Evolutionary conservation across 1,140 invertebrate species (phyloP), one percentile per base, ranked within the genome.

Genomic region (Mya arenaria): DNA sequence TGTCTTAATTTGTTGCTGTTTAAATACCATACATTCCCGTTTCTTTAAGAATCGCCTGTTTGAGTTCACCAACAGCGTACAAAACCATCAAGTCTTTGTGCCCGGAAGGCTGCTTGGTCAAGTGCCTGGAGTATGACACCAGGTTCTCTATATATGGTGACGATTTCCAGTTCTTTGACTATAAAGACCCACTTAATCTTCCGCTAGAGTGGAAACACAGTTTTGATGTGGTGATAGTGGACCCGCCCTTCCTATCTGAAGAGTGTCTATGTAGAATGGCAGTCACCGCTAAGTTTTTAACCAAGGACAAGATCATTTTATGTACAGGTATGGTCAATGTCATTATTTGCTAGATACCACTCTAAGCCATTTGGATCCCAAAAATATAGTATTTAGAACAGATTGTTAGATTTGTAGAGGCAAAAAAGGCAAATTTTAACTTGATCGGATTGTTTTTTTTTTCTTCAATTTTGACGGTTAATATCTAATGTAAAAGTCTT

Each of bases 211-310:
- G 95, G 36, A 92, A 94, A 58, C 82, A 90, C 23, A 91, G 92
- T 30, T 99, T 96, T 93, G 96, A 98, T 92, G 87, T 99, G 23
- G 96, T 99, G 2, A 94, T 99, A 71, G 97, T 96, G 0, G 98
- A 99, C 94, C 98, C 98, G 15, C 98, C 98, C 15, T 99, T 98
- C 93, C 93, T 99, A 6, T 96, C 97, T 0, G 96, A 97, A 85
- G 98, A 99, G 93, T 99, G 98, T 93, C 94, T 99, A 23, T 94
- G 94, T 2, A 98, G 98, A 93, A 96, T 95, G 32, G 94, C 97
- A 0, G 78, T 91, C 44, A 97, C 98, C 0, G 95, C 98, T 5
- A 96, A 95, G 84, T 95, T 95, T 85, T 89, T 99, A 56, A 91
- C 95, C 0, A 97, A 97, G 90, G 93, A 95, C 5, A 97, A 98